Conservation (phyloP, 92 coral and sea anemone species). For the Micromussa lordhowensis region DNA sequence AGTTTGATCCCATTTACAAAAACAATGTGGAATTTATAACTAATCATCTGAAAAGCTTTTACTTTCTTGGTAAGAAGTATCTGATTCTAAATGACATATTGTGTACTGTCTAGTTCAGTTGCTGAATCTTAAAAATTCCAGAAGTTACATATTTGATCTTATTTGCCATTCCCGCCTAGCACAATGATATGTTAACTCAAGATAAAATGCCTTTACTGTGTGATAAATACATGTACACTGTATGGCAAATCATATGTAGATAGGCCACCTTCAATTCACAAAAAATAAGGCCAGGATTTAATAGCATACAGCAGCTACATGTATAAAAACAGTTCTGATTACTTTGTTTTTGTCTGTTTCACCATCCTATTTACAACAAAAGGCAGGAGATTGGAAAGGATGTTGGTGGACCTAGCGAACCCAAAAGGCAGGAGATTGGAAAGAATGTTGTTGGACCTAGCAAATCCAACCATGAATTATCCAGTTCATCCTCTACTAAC, state of each 20-base stretch:
- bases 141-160: constrained; percentile 12
- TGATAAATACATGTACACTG: constrained; percentile 1
- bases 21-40: constrained; percentile 14
- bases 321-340: not conserved
- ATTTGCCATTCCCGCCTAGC: constrained; percentile 6
- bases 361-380: too few relatives aligned
- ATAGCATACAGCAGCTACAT: not conserved
- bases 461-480: constrained; percentile 7
- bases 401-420: not conserved
- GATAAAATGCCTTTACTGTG: constrained; percentile 20
- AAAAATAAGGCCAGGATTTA: constrained; percentile 6
- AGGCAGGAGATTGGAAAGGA: too few relatives aligned
- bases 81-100: constrained; percentile 11
- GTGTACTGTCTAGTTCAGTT: constrained; percentile 6
- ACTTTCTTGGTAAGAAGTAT: constrained; percentile 15
- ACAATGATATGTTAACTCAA: constrained; percentile 11
- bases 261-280: not conserved
- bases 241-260: too few relatives aligned
- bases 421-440: constrained; percentile 1
- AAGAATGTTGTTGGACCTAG: constrained; percentile 17
- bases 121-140: constrained; percentile 15
- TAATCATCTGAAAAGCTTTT: constrained; percentile 16
- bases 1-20: constrained; percentile 19
- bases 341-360: constrained; percentile 2
- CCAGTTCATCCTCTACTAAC: constrained; percentile 5